A percentile compares a stretch with the other conserved stretches of the same genome.
Evolutionary conservation across 2,888 invertebrate genomes (phyloP).

Genomic region (Cheilosia soror): DNA sequence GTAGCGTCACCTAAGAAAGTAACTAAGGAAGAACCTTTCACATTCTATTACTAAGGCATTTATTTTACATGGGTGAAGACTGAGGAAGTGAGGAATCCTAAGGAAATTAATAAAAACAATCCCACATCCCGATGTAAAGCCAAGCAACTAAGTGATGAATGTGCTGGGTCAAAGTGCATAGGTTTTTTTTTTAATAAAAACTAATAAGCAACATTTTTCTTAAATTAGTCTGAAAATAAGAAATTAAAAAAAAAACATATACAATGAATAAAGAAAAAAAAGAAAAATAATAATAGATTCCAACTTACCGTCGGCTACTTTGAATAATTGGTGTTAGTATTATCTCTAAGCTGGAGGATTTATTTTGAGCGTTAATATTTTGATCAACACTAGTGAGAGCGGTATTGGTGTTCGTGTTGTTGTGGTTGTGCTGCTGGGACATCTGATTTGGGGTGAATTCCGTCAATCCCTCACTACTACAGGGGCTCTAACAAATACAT

Average conservation of each 20-base stretch:
- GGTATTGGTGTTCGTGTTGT: constrained; percentile 71
- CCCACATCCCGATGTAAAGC: neutral
- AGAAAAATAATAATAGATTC: constrained; percentile 29
- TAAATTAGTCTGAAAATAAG: neutral
- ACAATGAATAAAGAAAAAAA: neutral
- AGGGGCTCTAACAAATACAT: constrained; percentile 72
- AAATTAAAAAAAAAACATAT: neutral
- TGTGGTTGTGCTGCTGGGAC: constrained; percentile 75
- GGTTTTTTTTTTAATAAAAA: neutral
- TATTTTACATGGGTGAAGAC: no score
- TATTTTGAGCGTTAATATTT: constrained; percentile 80
- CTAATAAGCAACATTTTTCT: neutral
- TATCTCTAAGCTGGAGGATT: constrained; percentile 84
- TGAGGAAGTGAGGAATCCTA: no score
- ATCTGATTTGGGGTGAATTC: constrained; percentile 75
- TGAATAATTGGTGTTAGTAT: constrained; percentile 84
- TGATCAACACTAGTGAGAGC: constrained; percentile 73
- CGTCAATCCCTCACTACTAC: constrained; percentile 77
- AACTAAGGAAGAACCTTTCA: no score
- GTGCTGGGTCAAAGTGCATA: constrained; percentile 1
- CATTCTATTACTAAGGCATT: no score
- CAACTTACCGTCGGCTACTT: constrained; percentile 84
- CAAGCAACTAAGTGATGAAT: neutral
- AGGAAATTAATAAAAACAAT: neutral
- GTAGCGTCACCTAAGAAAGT: no score